phyloP scores from a whole-genome alignment of 2,888 invertebrate genomes.

The Apamea epomidion region DNA sequence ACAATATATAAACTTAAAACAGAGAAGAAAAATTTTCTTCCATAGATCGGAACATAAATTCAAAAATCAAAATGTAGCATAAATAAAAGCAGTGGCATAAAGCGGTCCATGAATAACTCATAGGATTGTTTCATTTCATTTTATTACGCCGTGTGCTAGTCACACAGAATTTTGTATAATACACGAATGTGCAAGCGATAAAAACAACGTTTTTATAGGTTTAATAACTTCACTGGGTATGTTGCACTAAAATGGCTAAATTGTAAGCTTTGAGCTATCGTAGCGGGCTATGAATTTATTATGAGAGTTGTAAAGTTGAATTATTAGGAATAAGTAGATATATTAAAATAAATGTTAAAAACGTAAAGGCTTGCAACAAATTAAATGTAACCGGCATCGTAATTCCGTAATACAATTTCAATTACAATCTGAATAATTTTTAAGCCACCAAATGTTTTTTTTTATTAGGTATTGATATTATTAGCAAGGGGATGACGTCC shows the following conservation, averaged over 20 bases:
- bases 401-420: background rate
- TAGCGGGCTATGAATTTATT: constrained; percentile 42
- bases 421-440: background rate
- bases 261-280: constrained; percentile 61
- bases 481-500: no score
- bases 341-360: background rate
- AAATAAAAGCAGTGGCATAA: constrained; percentile 73
- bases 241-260: constrained; percentile 68
- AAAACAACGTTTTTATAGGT: constrained; percentile 81
- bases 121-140: constrained; percentile 88
- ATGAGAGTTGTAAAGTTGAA: constrained; percentile 11
- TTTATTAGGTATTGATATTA: background rate
- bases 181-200: constrained; percentile 79
- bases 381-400: background rate
- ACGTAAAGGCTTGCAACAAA: background rate
- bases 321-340: background rate
- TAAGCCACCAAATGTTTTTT: no score
- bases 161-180: constrained; percentile 80
- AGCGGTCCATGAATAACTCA: constrained; percentile 85
- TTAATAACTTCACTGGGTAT: constrained; percentile 77
- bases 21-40: background rate
- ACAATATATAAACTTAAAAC: background rate
- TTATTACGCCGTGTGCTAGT: constrained; percentile 84
- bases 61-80: constrained; percentile 49
- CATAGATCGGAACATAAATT: constrained; percentile 28